A percentile compares a stretch with the other conserved stretches of the same genome.
These are phyloP conservation scores for Zophobas morio DNA, from an alignment of 1,140 invertebrate genomes.

Conservation along the genomic window DNA sequence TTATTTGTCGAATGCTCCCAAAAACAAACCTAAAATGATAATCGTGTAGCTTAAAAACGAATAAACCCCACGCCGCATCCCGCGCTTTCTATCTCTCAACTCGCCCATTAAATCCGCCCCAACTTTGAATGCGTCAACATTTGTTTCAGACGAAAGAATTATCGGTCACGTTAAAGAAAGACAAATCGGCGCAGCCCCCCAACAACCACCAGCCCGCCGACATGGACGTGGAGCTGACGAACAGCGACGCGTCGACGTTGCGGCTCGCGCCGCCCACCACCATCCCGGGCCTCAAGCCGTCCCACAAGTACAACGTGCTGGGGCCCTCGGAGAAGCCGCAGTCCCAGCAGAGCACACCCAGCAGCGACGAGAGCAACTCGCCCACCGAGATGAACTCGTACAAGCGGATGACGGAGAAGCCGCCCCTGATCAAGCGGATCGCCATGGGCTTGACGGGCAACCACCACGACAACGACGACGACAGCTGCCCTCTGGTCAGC, in stretches of 20 bases:
- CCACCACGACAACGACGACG: conserved; percentile 69
- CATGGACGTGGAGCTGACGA: conserved; percentile 72
- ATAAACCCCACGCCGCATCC: background rate
- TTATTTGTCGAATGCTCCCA: too few species aligned
- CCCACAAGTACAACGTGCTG: conserved; percentile 70
- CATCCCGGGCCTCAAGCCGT: conserved; percentile 71
- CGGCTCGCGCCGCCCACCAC: conserved; percentile 70
- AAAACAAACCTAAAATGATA: too few species aligned
- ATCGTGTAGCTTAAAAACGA: background rate
- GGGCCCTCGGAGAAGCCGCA: conserved; percentile 68
- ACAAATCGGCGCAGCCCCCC: conserved; percentile 51
- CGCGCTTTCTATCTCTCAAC: conserved; percentile 14
- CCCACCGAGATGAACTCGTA: conserved; percentile 91
- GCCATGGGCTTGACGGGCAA: conserved; percentile 77
- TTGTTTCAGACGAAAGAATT: conserved; percentile 63
- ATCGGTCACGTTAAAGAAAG: conserved; percentile 60
- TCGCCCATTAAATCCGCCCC: conserved; percentile 25
- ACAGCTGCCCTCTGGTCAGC: conserved; percentile 75
- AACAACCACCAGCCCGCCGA: conserved; percentile 64
- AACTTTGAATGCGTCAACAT: conserved; percentile 45
- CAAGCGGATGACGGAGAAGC: conserved; percentile 85
- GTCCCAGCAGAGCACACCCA: conserved; percentile 78
- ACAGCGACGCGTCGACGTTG: conserved; percentile 69
- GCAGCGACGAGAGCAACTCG: conserved; percentile 89
- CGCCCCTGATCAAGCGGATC: conserved; percentile 84